A percentile compares a stretch with the other conserved stretches of the same genome.
phyloP scores from a whole-genome alignment of 2,797 vertebrate species.

The Rhadinocentrus ornatus region DNA sequence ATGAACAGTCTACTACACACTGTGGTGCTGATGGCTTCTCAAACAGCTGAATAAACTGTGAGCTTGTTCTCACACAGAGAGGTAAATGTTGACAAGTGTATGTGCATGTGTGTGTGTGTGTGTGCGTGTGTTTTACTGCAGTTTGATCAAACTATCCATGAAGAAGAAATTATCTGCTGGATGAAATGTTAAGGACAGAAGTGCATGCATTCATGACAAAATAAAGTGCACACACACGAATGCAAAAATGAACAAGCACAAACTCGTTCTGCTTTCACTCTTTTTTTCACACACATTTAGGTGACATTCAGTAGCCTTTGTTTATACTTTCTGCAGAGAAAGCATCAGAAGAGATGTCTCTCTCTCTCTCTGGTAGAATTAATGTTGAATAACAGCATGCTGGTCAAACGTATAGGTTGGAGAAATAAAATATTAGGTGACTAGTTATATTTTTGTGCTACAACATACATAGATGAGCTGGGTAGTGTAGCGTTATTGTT shows the following conservation, averaged over 20 bases:
- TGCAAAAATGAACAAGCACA: not conserved
- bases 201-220: not conserved
- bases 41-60: constrained; percentile 35
- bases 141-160: constrained; percentile 25
- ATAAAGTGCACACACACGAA: not conserved
- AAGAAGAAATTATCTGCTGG: constrained; percentile 26
- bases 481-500: no score
- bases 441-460: no score
- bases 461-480: no score
- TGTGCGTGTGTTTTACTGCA: constrained; percentile 9
- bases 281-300: not conserved
- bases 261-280: not conserved
- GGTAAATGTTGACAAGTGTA: constrained; percentile 37
- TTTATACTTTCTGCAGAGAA: not conserved
- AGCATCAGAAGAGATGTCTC: no score
- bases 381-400: no score
- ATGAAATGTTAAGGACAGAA: constrained; percentile 3
- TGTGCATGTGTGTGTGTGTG: no score
- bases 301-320: not conserved
- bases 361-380: no score
- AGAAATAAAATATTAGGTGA: no score
- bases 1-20: constrained; percentile 44
- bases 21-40: constrained; percentile 37
- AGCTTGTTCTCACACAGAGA: constrained; percentile 40
- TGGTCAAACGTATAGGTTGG: no score